These are phyloP conservation scores for Tenebrio molitor DNA, from an alignment of 1,140 invertebrate genomes.

Conservation along the genomic window DNA sequence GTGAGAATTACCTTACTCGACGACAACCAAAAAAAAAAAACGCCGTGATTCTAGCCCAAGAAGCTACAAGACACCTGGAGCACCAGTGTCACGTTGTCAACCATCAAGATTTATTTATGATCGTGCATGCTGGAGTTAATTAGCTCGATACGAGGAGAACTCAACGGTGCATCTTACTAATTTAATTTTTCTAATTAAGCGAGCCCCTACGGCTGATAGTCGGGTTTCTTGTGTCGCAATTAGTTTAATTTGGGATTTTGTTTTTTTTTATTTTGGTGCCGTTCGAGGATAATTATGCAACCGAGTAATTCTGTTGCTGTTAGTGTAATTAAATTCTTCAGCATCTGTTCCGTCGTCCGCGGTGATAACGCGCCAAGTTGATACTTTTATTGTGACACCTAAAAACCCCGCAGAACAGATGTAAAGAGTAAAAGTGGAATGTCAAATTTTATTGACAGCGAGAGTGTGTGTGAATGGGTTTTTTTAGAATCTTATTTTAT, in stretches of 20 bases:
- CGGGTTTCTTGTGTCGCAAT: conserved; percentile 7
- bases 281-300: conserved; percentile 4
- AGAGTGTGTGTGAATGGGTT: conserved; percentile 3
- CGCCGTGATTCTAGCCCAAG: no score
- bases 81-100: no score
- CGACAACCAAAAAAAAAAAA: no score
- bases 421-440: conserved; percentile 19
- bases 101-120: no score
- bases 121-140: no score
- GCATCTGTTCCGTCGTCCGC: neutral
- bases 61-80: no score
- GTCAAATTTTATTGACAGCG: conserved; percentile 33
- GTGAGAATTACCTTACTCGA: no score
- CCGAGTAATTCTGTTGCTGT: neutral
- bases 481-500: conserved; percentile 29
- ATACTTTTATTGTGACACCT: conserved; percentile 20
- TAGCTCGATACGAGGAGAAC: no score
- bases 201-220: neutral
- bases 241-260: conserved; percentile 12
- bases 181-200: conserved; percentile 24
- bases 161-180: neutral
- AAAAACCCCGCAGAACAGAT: conserved; percentile 14
- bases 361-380: neutral
- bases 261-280: conserved; percentile 8
- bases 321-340: conserved; percentile 24